Conservation (phyloP, 1,140 invertebrate genomes). For the Euwallacea similis region DNA sequence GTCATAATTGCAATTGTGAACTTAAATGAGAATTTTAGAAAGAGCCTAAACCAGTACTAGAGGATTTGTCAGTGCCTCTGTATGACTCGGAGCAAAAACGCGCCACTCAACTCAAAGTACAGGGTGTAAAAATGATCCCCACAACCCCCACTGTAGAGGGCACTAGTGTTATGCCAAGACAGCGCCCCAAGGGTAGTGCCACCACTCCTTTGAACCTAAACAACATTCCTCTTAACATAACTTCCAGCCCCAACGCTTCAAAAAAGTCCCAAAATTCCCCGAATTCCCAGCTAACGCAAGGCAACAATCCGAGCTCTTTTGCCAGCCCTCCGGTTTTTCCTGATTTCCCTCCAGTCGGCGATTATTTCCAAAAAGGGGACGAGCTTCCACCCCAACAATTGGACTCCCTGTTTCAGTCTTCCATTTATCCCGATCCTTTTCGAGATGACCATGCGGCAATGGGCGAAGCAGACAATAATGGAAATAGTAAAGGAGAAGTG, state of each 20-base stretch:
- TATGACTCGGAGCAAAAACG: slow-evolving; percentile 69
- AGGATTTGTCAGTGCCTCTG: slow-evolving; percentile 64
- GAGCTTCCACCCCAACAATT: slow-evolving; percentile 40
- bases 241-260: slow-evolving; percentile 55
- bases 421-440: slow-evolving; percentile 65
- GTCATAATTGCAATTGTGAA: not conserved
- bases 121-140: slow-evolving; percentile 51
- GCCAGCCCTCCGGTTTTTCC: slow-evolving; percentile 30
- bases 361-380: slow-evolving; percentile 26
- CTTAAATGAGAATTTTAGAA: slow-evolving; percentile 57
- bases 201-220: slow-evolving; percentile 53
- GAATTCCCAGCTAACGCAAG: slow-evolving; percentile 45
- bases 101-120: slow-evolving; percentile 58
- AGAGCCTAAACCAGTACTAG: slow-evolving; percentile 64
- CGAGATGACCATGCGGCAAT: slow-evolving; percentile 54
- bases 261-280: slow-evolving; percentile 52
- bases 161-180: slow-evolving; percentile 83
- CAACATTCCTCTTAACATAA: slow-evolving; percentile 56
- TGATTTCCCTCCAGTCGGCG: slow-evolving; percentile 36
- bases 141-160: slow-evolving; percentile 59
- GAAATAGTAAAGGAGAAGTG: slow-evolving; percentile 33
- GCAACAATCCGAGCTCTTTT: slow-evolving; percentile 48
- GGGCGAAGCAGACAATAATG: slow-evolving; percentile 34
- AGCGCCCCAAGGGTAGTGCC: slow-evolving; percentile 73
- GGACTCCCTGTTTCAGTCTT: slow-evolving; percentile 54